Evolutionary conservation across 1,140 invertebrate species (phyloP), one percentile per base, ranked within the genome.

Genomic region (Chironomus tepperi): DNA sequence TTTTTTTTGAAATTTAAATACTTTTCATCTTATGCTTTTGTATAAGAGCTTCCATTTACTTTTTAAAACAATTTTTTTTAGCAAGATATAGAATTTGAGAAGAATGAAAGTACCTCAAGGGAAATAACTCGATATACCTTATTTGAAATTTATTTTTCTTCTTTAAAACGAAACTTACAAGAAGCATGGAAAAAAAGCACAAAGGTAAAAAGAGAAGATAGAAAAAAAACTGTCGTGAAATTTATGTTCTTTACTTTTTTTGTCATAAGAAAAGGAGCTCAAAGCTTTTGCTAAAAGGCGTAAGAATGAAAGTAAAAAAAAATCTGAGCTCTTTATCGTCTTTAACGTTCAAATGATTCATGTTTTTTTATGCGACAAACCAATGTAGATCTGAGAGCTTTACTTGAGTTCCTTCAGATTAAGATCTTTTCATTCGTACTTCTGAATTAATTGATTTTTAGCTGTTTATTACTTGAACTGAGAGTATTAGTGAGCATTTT

Each of bases 191-290:
- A 57, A 57, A 57, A n/a, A 57, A 57, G 15, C 12, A 57, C 12
- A n/a, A 57, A 57, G 12, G 47, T 57, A 5, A 70, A 70, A 70
- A 3, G 10, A 70, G 65, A 18, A 70, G 10, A 21, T n/a, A 67
- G 8, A 67, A n/a, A 16, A 67, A 70, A 19, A 70, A 21, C 2
- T 21, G 18, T 19, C 65, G n/a, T 15, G 18, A 70, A 70, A 70
- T 70, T 70, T 70, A 70, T 70, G 19, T 70, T 70, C 18, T 70
- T 15, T 21, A 18, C 65, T 70, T 70, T 70, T n/a, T 70, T 70
- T 57, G 47, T 57, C 47, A 57, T n/a, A 12, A 57, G n/a, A 57
- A 15, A 57, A n/a, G 3, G 47, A 57, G 12, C 47, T 34, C 24
- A 15, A 15, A 57, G 47, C 47, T n/a, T 57, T 57, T 15, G n/a